Evolutionary conservation across 2,797 vertebrate species (phyloP), one percentile per base, ranked within the genome.

Genomic region (Clamator glandarius): DNA sequence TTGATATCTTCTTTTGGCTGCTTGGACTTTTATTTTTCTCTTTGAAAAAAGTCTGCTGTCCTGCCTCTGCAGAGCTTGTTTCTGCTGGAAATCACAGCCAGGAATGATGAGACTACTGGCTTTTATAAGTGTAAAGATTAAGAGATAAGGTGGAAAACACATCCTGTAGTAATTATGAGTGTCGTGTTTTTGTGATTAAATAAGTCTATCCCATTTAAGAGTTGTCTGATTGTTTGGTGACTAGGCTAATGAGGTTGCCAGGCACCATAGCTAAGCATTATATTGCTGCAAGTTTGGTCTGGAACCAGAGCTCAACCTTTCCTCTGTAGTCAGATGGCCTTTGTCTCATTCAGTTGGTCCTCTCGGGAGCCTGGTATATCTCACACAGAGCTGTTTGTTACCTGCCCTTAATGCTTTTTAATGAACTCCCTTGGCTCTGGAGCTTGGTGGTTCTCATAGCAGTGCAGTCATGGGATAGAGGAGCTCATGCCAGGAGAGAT

Each of bases 401-500:
- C 79, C 81, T 90, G 70, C 51, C 31, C 7, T 59, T 87, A 68
- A 79, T 1, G 62, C 48, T 20, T 20, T 64, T 84, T 52, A 54
- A 83, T 13, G 66, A 73, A 51, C 67, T 85, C 33, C 66, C 12
- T 46, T 48, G 80, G 21, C n/a, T 26, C 68, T 7, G 4, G 52
- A 72, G 58, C 58, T 41, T 63, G 50, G 33, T 66, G n/a, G 79
- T 21, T 69, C 59, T 86, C 50, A 12, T 28, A 29, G 48, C 62
- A 75, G 31, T 1, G 0, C 46, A 57, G 93, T 96, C 95, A 92
- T 25, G 76, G 42, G 94, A 78, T 72, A 84, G 84, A 73, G 50
- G 72, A 66, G 51, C 64, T 81, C 2, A 3, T 85, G 91, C 95
- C 96, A 96, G 91, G 33, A 92, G 92, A 96, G 96, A 96, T 87